These are phyloP conservation scores for Phalanger gymnotis DNA, from an alignment of 2,797 vertebrate species.

Conservation along the genomic window DNA sequence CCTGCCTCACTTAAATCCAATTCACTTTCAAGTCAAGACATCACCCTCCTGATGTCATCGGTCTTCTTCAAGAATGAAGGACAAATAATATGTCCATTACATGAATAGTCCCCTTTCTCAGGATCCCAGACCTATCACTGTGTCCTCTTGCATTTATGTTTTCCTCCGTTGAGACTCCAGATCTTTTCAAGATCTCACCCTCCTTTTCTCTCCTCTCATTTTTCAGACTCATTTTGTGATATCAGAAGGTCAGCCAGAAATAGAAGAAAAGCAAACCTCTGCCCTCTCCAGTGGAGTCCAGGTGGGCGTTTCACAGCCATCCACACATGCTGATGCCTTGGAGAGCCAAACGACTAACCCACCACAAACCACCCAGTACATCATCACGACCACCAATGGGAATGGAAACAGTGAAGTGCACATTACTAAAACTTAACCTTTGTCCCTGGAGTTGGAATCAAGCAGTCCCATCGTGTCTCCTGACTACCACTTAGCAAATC, in stretches of 20 bases:
- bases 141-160: neutral
- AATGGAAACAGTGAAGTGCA: conserved; percentile 91
- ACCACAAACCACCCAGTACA: conserved; percentile 93
- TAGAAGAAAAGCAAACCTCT: conserved; percentile 90
- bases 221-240: conserved; percentile 96
- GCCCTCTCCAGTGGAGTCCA: conserved; percentile 83
- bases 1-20: neutral
- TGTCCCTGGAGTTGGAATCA: conserved; percentile 58
- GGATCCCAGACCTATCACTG: neutral
- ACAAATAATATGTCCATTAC: neutral
- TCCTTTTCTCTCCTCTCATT: conserved; percentile 32
- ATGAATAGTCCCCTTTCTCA: neutral
- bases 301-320: conserved; percentile 82
- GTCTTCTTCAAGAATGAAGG: neutral
- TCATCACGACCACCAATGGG: conserved; percentile 94
- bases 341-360: conserved; percentile 88
- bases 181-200: conserved; percentile 40
- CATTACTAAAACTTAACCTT: conserved; percentile 92
- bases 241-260: conserved; percentile 93
- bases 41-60: neutral
- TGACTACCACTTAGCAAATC: conserved; percentile 31
- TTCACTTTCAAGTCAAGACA: neutral
- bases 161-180: neutral
- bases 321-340: conserved; percentile 87
- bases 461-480: neutral